Percentiles rank a stretch among this genome's conserved stretches.
Evolutionary conservation across 2,113 vertebrate species (phyloP).

Genomic region (Bombycilla garrulus): DNA sequence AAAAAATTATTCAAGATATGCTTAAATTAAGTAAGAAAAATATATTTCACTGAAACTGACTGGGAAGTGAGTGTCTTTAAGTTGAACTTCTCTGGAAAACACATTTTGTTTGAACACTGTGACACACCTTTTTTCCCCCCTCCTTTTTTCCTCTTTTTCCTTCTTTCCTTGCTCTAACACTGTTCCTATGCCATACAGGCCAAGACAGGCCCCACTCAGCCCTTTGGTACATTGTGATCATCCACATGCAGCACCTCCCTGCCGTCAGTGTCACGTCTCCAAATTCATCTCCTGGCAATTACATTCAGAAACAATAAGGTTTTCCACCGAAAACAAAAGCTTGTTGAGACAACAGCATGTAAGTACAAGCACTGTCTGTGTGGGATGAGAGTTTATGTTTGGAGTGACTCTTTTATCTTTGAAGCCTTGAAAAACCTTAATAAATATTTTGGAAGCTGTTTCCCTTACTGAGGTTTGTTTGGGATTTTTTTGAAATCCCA

Average conservation of each 20-base stretch:
- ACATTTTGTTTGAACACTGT: background rate
- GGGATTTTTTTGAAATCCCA: background rate
- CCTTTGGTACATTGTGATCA: background rate
- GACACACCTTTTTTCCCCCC: background rate
- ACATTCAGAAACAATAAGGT: background rate
- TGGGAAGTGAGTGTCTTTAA: background rate
- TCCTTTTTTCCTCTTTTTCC: background rate
- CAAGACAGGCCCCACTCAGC: background rate
- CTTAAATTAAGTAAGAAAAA: background rate
- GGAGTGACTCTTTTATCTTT: background rate
- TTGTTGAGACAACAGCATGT: background rate
- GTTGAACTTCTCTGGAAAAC: background rate
- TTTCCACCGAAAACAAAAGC: background rate
- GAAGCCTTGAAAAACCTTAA: conserved; percentile 31
- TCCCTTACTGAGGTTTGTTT: background rate
- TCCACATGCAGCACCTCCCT: background rate
- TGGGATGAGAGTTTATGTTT: background rate
- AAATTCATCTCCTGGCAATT: background rate
- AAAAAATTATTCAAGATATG: background rate
- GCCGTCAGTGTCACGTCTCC: background rate
- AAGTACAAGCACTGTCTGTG: background rate
- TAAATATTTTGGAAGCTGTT: conserved; percentile 14
- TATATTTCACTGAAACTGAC: background rate
- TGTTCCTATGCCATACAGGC: background rate
- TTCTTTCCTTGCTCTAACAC: background rate